Evolutionary conservation across 2,113 vertebrate species (phyloP).

Genomic region (Vireo altiloquus): DNA sequence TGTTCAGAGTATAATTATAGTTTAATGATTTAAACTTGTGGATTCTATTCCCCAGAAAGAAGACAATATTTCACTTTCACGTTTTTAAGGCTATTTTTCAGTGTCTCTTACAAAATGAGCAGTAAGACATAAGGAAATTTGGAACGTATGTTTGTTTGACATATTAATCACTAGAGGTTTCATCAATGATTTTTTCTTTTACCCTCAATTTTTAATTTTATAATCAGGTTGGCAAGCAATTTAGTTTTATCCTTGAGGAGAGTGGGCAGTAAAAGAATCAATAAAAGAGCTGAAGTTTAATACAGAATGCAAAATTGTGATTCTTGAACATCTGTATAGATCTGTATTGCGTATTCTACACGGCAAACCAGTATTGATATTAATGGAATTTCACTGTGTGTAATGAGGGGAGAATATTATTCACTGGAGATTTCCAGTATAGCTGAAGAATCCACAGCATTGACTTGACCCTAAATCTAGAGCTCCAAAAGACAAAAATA

Average conservation of each 20-base stretch:
- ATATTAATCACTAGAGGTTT: neutral
- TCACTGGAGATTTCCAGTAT: neutral
- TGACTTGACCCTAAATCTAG: neutral
- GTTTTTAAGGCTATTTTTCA: neutral
- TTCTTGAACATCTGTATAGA: neutral
- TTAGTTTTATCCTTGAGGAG: neutral
- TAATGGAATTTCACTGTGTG: neutral
- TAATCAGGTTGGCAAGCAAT: neutral
- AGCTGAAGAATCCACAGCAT: neutral
- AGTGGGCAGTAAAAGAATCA: neutral
- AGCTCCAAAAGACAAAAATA: neutral
- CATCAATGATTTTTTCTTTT: neutral
- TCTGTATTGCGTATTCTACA: neutral
- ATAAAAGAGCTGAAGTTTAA: neutral
- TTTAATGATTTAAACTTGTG: slow-evolving; percentile 65
- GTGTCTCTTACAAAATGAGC: neutral
- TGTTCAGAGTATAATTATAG: slow-evolving; percentile 42
- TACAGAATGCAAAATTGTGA: neutral
- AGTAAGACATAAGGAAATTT: neutral
- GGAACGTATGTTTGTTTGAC: neutral
- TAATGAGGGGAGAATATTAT: neutral
- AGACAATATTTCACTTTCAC: neutral
- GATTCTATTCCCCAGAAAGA: neutral
- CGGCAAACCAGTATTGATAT: neutral
- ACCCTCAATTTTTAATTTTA: neutral